Percentiles rank a stretch among this genome's conserved stretches.
These are phyloP conservation scores for Macquaria australasica DNA, from an alignment of 2,113 vertebrate species.

Conservation along the genomic window DNA sequence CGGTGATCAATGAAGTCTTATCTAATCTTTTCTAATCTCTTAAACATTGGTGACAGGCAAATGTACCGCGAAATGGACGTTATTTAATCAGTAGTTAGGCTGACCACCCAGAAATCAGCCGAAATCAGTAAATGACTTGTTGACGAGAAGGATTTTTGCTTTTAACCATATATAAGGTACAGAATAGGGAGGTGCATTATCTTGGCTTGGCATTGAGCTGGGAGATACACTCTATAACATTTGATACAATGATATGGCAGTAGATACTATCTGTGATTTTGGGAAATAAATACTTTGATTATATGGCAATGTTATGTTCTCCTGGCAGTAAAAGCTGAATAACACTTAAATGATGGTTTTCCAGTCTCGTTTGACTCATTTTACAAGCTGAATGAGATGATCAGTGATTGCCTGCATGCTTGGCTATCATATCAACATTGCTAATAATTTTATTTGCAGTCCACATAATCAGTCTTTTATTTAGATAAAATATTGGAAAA, in stretches of 20 bases:
- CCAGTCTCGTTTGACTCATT: neutral
- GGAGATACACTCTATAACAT: neutral
- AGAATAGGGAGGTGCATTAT: neutral
- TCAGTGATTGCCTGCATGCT: too few relatives aligned
- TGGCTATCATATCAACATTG: neutral
- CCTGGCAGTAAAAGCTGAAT: neutral
- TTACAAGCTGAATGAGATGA: neutral
- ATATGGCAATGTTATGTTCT: neutral
- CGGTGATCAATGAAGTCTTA: neutral
- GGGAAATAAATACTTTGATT: neutral
- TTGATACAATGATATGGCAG: neutral
- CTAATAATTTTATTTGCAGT: neutral
- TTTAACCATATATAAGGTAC: neutral
- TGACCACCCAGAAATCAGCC: neutral
- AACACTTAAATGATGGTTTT: neutral
- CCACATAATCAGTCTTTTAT: neutral
- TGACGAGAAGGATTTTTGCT: neutral
- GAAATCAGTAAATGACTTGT: neutral
- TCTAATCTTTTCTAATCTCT: neutral
- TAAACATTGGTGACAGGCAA: neutral
- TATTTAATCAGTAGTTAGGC: neutral
- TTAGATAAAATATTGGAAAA: neutral
- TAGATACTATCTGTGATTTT: too few relatives aligned
- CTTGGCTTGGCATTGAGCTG: too few relatives aligned
- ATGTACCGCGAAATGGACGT: neutral